Percentiles rank a stretch among this genome's conserved stretches.
Conservation (phyloP, 2,888 invertebrate species). For the Trachelus iudaicus region DNA sequence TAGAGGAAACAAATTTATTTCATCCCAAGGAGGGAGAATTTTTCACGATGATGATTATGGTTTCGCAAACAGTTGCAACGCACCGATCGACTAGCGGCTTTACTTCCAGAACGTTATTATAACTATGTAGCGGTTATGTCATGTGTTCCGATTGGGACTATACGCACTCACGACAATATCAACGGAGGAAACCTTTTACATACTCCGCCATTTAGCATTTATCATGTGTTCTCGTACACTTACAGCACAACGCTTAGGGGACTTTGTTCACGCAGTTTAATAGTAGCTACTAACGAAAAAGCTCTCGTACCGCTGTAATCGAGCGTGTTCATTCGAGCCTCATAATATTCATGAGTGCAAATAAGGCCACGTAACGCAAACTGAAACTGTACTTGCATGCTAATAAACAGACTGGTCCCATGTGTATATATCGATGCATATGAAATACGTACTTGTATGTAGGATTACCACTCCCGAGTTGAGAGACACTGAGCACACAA, state of each 20-base stretch:
- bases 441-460: constrained; percentile 36
- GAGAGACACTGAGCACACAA: constrained; percentile 48
- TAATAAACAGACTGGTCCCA: constrained; percentile 33
- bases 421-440: constrained; percentile 22
- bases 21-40: not conserved
- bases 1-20: not conserved
- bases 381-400: constrained; percentile 41
- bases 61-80: not conserved
- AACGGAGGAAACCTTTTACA: not conserved
- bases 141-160: not conserved
- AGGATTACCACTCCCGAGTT: constrained; percentile 48
- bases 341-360: constrained; percentile 33
- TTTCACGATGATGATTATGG: not conserved
- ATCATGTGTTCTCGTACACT: not conserved
- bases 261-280: not conserved
- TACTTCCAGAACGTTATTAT: not conserved
- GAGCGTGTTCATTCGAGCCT: constrained; percentile 29
- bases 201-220: not conserved
- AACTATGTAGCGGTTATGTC: not conserved
- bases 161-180: not conserved
- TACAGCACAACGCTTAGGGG: not conserved
- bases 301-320: not conserved
- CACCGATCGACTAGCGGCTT: not conserved
- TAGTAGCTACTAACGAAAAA: not conserved
- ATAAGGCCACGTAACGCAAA: constrained; percentile 45